A percentile compares a stretch with the other conserved stretches of the same genome.
Evolutionary conservation across 2,797 vertebrate species (phyloP).

Genomic region (Hydrophis major): DNA sequence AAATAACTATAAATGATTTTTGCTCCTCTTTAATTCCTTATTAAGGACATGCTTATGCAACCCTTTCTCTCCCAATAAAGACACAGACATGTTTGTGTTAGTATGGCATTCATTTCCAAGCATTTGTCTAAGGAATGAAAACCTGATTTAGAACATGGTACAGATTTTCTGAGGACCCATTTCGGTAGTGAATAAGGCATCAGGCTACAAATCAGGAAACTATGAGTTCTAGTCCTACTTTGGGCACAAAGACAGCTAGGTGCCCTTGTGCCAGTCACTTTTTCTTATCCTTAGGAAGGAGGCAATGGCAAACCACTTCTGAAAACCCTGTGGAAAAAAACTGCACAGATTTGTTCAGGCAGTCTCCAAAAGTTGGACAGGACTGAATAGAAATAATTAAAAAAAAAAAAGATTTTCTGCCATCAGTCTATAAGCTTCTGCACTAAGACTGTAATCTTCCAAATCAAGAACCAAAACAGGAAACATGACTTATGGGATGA

Average conservation of each 20-base stretch:
- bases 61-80: too few relatives aligned
- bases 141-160: not conserved
- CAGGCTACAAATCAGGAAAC: not conserved
- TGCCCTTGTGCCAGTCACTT: not conserved
- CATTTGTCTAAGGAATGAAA: not conserved
- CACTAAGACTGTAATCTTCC: not conserved
- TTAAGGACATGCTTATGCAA: not conserved
- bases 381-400: not conserved
- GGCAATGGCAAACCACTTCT: not conserved
- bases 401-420: not conserved
- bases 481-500: too few relatives aligned
- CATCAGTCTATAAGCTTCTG: not conserved
- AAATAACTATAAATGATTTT: conserved; percentile 10
- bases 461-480: not conserved
- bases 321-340: not conserved
- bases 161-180: not conserved
- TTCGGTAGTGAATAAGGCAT: not conserved
- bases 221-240: not conserved
- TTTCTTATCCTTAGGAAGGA: not conserved
- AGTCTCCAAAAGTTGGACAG: not conserved
- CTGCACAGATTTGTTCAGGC: too few relatives aligned
- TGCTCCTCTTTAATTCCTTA: not conserved
- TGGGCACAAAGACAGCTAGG: not conserved
- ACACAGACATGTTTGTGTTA: too few relatives aligned
- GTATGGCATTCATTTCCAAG: not conserved